Conservation (phyloP, 1,140 invertebrate species). For the Eurosta solidaginis region DNA sequence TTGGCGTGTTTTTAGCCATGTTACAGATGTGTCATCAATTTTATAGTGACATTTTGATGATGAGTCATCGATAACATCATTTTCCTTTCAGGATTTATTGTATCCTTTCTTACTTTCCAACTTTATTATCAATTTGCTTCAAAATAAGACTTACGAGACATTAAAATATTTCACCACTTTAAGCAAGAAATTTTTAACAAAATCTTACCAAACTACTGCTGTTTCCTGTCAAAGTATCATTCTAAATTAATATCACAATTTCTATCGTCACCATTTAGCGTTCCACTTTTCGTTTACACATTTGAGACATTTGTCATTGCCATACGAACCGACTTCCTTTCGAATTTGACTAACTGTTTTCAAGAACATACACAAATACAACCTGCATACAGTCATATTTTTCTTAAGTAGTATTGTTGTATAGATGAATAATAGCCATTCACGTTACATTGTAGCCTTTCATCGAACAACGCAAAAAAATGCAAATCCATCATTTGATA, state of each 20-base stretch:
- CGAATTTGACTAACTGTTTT: not conserved
- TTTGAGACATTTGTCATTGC: slow-evolving; percentile 19
- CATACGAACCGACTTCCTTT: not conserved
- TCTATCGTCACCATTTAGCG: not conserved
- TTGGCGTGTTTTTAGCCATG: too few species aligned
- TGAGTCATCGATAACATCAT: too few species aligned
- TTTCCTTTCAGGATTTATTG: too few species aligned
- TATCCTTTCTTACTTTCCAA: too few species aligned
- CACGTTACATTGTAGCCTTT: not conserved
- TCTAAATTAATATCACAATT: not conserved
- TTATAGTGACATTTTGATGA: too few species aligned
- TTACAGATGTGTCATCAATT: too few species aligned
- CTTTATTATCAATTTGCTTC: too few species aligned
- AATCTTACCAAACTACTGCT: not conserved
- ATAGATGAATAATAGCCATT: not conserved
- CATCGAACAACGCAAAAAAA: not conserved
- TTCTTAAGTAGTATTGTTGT: not conserved
- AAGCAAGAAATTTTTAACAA: not conserved
- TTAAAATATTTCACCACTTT: not conserved
- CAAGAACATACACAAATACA: too few species aligned
- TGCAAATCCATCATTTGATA: slow-evolving; percentile 15
- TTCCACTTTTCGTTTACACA: slow-evolving; percentile 5
- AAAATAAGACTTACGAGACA: not conserved
- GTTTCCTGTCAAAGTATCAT: not conserved
- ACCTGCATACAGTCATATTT: not conserved